Evolutionary conservation across 2,888 invertebrate genomes (phyloP), one percentile per base, ranked within the genome.

Genomic region (Acleris literana): DNA sequence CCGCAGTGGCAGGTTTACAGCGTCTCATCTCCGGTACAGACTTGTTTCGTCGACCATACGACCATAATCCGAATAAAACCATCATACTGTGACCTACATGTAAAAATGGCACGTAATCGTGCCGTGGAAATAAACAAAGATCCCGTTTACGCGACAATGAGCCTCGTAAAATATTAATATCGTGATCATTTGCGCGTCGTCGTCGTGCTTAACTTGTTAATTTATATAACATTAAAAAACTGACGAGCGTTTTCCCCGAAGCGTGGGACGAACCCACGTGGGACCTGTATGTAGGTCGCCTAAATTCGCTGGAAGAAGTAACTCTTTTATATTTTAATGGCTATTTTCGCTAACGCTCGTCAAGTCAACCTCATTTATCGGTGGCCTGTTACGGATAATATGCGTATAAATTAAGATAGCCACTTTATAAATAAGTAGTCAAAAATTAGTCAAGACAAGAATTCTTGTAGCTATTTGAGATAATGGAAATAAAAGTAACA

Each of bases 191-290:
- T n/a, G 49, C 55, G 51, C 60, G 55, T 60, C 64, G 49, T 43
- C 71, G 71, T 74, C 71, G 72, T 71, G 74, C 77, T 78, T 81
- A 74, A 78, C 76, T 72, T 79, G 82, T 77, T 82, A 84, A 85
- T 83, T 85, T 81, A 83, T 83, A 64, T 86, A 84, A 84, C 84
- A 84, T 61, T 61, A 82, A 86, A 81, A 74, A 76, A 71, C 77
- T 82, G 82, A 85, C 79, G 79, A 81, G 81, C 75, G 72, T 76
- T 56, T 90, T 89, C 88, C 76, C 81, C 86, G 88, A 87, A 88
- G 82, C 85, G 87, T 87, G 84, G 85, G 79, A 78, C 76, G 66
- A 71, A 69, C 68, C 70, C 73, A 75, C 75, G 76, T 72, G 73
- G 69, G 71, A 68, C 70, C 64, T 61, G 71, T 72, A 89, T 80